Evolutionary conservation across 2,888 invertebrate genomes (phyloP).

Genomic region (Dexiosoma caninum): DNA sequence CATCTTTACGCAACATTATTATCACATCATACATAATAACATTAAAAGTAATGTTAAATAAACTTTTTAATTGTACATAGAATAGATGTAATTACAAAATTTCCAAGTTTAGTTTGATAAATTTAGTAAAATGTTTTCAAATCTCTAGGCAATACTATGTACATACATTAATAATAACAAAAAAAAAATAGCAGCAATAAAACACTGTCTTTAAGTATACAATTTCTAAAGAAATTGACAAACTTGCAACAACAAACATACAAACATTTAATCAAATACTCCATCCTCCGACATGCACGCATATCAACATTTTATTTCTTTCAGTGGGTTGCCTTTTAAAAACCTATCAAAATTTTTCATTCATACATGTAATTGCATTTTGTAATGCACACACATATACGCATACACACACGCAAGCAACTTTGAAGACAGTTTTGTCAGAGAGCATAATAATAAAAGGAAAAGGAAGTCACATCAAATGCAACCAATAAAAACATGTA

Average conservation of each 20-base stretch:
- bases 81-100: conserved; percentile 13
- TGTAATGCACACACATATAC: not conserved
- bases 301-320: conserved; percentile 39
- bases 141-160: not conserved
- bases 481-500: conserved; percentile 50
- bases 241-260: not conserved
- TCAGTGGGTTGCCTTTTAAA: conserved; percentile 13
- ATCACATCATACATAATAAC: conserved; percentile 44
- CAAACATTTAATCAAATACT: conserved; percentile 13
- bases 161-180: too few relatives aligned
- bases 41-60: conserved; percentile 45
- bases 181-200: not conserved
- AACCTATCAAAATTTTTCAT: conserved; percentile 58
- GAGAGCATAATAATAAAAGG: not conserved
- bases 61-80: conserved; percentile 26
- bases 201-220: not conserved
- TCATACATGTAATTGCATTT: conserved; percentile 55
- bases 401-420: not conserved
- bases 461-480: conserved; percentile 35
- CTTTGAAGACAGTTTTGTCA: not conserved
- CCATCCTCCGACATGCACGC: conserved; percentile 1
- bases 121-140: conserved; percentile 31
- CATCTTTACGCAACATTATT: conserved; percentile 1
- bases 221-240: not conserved
- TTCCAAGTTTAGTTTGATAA: conserved; percentile 44